Percentiles rank a stretch among this genome's conserved stretches.
Evolutionary conservation across 2,797 vertebrate species (phyloP).

Genomic region (Danio albolineatus): DNA sequence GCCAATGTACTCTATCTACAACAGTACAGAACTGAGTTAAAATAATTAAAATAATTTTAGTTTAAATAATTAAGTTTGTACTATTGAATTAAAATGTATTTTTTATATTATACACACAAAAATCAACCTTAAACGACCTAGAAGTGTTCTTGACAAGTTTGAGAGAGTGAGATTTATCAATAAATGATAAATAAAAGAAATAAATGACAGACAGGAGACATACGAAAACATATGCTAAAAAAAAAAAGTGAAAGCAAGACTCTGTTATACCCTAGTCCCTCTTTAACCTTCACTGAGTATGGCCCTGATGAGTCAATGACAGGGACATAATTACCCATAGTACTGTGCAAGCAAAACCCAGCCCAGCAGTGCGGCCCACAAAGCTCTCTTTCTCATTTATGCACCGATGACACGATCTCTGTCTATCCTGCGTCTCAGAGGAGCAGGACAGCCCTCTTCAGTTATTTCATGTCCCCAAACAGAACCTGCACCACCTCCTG

Average conservation of each 20-base stretch:
- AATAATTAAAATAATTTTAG: too few species aligned
- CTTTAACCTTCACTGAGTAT: slow-evolving; percentile 57
- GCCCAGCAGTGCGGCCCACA: slow-evolving; percentile 17
- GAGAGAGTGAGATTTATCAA: not conserved
- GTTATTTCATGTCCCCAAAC: slow-evolving; percentile 49
- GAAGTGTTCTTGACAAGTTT: not conserved
- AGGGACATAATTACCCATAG: slow-evolving; percentile 55
- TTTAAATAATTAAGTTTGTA: too few species aligned
- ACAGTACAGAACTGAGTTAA: too few species aligned
- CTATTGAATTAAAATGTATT: too few species aligned
- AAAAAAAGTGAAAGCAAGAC: not conserved
- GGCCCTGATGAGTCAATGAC: slow-evolving; percentile 46
- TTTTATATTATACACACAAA: too few species aligned
- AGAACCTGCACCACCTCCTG: slow-evolving; percentile 41
- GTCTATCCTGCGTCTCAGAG: slow-evolving; percentile 32
- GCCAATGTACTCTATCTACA: too few species aligned
- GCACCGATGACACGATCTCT: slow-evolving; percentile 29
- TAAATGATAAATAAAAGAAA: not conserved
- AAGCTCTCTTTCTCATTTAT: slow-evolving; percentile 49
- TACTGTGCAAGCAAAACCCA: slow-evolving; percentile 52
- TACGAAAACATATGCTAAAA: not conserved
- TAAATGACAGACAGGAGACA: not conserved
- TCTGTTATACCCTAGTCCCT: slow-evolving; percentile 35
- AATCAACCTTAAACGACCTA: too few species aligned
- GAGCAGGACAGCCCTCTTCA: slow-evolving; percentile 38